These are phyloP conservation scores for Enteromius treurensis DNA, from an alignment of 2,797 vertebrate species.

Conservation along the genomic window DNA sequence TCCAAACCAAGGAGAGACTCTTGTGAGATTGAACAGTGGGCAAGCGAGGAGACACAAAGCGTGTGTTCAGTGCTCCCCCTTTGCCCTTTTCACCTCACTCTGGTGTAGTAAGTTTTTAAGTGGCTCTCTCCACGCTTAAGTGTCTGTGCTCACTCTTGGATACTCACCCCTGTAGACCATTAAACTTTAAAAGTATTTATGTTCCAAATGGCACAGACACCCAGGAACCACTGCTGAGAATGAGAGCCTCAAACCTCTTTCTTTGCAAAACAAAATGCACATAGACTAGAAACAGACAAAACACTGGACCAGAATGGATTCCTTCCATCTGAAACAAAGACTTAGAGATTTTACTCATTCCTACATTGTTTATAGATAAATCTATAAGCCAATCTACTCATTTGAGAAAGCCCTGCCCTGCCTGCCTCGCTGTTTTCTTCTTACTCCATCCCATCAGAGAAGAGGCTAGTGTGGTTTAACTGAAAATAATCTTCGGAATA, in stretches of 20 bases:
- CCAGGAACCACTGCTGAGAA: constrained; percentile 49
- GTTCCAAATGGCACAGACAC: constrained; percentile 62
- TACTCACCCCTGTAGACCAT: constrained; percentile 55
- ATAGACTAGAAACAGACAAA: background rate
- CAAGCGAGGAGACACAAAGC: constrained; percentile 44
- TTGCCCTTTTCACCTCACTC: constrained; percentile 47
- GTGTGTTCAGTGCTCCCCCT: constrained; percentile 56
- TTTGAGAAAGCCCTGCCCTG: constrained; percentile 57
- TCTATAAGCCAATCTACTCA: constrained; percentile 55
- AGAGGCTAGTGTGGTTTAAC: constrained; percentile 4
- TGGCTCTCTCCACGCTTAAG: constrained; percentile 60
- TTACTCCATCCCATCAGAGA: constrained; percentile 30
- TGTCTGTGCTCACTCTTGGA: constrained; percentile 56
- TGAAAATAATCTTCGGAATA: constrained; percentile 44
- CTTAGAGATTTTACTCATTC: background rate
- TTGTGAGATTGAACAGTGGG: constrained; percentile 51
- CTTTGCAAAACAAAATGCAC: constrained; percentile 2
- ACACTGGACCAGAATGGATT: background rate
- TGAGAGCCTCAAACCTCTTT: constrained; percentile 37
- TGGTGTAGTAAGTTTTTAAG: constrained; percentile 64
- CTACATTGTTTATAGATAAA: background rate
- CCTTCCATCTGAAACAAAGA: background rate
- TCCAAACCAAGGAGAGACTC: constrained; percentile 54
- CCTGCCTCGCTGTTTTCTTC: constrained; percentile 2
- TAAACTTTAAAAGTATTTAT: constrained; percentile 67